Evolutionary conservation across 2,797 vertebrate genomes (phyloP).

Genomic region (Buceros bicornis): DNA sequence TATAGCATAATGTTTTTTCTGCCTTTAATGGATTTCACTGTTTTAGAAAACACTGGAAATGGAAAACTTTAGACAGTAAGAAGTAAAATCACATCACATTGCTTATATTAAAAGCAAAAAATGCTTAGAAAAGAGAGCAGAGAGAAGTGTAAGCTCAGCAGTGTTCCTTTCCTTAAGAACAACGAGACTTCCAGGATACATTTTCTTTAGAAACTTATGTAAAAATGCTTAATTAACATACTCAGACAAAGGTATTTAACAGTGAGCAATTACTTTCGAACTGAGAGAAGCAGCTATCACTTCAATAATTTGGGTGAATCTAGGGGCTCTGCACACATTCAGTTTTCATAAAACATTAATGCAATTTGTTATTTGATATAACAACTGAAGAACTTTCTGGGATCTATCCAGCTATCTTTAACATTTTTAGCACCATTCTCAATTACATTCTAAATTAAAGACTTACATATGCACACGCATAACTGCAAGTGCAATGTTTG

Average conservation of each 20-base stretch:
- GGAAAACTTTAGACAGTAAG: conserved; percentile 55
- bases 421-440: background rate
- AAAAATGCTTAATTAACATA: background rate
- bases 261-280: background rate
- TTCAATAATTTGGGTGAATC: background rate
- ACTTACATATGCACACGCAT: background rate
- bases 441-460: background rate
- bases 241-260: background rate
- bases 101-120: conserved; percentile 60
- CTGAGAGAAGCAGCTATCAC: background rate
- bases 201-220: background rate
- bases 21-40: conserved; percentile 45
- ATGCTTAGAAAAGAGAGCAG: background rate
- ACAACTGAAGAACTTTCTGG: background rate
- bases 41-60: conserved; percentile 67
- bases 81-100: conserved; percentile 63
- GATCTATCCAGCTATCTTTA: background rate
- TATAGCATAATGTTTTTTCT: conserved; percentile 72
- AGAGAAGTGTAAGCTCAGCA: background rate
- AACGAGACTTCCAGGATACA: background rate
- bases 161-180: background rate
- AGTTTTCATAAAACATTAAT: background rate
- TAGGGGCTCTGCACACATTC: background rate
- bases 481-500: background rate
- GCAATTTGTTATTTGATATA: background rate